phyloP scores from a whole-genome alignment of 2,888 invertebrate genomes.

The Clanis bilineata region DNA sequence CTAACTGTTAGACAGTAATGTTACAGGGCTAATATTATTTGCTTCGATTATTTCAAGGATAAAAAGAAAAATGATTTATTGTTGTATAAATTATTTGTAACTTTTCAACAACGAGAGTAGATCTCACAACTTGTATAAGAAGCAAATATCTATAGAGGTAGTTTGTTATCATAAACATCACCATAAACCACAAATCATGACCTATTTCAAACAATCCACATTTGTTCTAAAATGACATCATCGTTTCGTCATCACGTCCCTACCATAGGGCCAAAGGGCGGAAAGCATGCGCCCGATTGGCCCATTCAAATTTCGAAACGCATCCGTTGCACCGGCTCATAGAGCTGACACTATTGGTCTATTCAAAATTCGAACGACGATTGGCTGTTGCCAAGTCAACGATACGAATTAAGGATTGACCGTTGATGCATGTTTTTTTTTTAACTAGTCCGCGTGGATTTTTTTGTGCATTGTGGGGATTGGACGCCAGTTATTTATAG shows the following conservation, averaged over 20 bases:
- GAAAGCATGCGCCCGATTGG: constrained; percentile 40
- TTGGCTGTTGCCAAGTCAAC: constrained; percentile 26
- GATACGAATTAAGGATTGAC: constrained; percentile 21
- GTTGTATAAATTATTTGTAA: too few species aligned
- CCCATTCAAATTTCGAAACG: constrained; percentile 30
- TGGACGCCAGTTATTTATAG: background rate
- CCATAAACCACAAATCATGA: too few species aligned
- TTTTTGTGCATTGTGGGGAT: constrained; percentile 15
- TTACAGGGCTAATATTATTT: too few species aligned
- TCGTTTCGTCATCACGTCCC: constrained; percentile 6
- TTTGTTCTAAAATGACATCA: background rate
- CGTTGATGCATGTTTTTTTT: constrained; percentile 21
- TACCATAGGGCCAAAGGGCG: constrained; percentile 32
- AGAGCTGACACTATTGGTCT: constrained; percentile 48
- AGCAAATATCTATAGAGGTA: too few species aligned
- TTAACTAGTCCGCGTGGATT: constrained; percentile 16
- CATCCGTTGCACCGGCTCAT: constrained; percentile 45
- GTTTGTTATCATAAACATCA: too few species aligned
- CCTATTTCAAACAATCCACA: background rate
- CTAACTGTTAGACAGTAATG: too few species aligned
- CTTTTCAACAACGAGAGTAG: too few species aligned
- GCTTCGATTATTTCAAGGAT: too few species aligned
- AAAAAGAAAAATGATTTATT: too few species aligned
- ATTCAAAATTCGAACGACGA: constrained; percentile 37
- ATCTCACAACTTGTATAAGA: too few species aligned